These are phyloP conservation scores for Schizothorax lantsangensis DNA, from an alignment of 2,797 vertebrate species.

Conservation along the genomic window DNA sequence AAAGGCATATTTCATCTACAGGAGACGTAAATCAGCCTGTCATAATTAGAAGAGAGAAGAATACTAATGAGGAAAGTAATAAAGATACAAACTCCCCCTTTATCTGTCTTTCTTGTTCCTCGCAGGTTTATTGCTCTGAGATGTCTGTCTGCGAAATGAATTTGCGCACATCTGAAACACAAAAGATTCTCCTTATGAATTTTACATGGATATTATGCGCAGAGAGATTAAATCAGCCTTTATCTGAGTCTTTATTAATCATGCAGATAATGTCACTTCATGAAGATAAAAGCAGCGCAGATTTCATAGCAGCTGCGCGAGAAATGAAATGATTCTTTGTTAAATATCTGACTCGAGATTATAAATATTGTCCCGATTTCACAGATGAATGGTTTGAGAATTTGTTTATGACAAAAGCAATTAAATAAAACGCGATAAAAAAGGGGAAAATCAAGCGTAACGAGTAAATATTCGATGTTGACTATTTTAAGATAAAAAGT, in stretches of 20 bases:
- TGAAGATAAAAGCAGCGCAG: slow-evolving; percentile 21
- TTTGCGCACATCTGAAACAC: slow-evolving; percentile 38
- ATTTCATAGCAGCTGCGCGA: slow-evolving; percentile 16
- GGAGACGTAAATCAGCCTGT: slow-evolving; percentile 36
- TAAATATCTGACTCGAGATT: neutral
- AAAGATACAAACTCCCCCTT: slow-evolving; percentile 42
- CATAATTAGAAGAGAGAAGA: slow-evolving; percentile 46
- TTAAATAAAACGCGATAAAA: neutral
- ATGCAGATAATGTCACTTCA: slow-evolving; percentile 47
- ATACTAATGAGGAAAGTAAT: slow-evolving; percentile 58
- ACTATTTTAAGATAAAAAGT: neutral
- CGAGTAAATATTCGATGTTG: neutral
- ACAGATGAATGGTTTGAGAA: neutral
- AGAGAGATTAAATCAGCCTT: slow-evolving; percentile 53
- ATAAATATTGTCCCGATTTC: neutral
- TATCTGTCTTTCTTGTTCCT: neutral
- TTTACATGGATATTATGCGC: slow-evolving; percentile 52
- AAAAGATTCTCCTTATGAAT: slow-evolving; percentile 59
- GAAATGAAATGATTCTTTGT: slow-evolving; percentile 38
- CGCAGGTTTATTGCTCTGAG: slow-evolving; percentile 41
- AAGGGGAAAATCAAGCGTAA: neutral
- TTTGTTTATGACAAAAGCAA: neutral
- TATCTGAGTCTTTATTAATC: slow-evolving; percentile 62
- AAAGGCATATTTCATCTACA: neutral
- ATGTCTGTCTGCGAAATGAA: slow-evolving; percentile 61